Conservation (phyloP, 2,888 invertebrate genomes). For the Cheilosia variabilis region DNA sequence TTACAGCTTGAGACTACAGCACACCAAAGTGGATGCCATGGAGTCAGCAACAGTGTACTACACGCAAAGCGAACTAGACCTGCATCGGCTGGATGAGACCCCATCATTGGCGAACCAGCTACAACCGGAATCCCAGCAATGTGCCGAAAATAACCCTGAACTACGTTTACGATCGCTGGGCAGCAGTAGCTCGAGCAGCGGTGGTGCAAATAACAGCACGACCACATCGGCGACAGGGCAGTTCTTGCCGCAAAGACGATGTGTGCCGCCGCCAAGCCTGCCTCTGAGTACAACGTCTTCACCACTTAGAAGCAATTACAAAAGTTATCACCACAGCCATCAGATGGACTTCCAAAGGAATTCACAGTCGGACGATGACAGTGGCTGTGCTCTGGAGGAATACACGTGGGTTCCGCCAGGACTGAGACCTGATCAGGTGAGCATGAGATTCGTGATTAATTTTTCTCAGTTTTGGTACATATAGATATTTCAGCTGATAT, state of each 20-base stretch:
- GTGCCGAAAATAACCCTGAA: constrained; percentile 67
- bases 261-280: constrained; percentile 80
- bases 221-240: constrained; percentile 78
- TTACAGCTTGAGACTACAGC: constrained; percentile 40
- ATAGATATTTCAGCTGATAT: neutral
- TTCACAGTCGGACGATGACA: constrained; percentile 98
- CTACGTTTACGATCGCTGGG: constrained; percentile 74
- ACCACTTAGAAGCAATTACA: constrained; percentile 82
- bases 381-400: constrained; percentile 98
- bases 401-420: constrained; percentile 99
- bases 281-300: constrained; percentile 81
- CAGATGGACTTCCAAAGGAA: constrained; percentile 90
- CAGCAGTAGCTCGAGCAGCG: constrained; percentile 75
- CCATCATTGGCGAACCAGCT: constrained; percentile 72
- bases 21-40: constrained; percentile 58
- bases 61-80: constrained; percentile 82
- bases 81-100: constrained; percentile 80
- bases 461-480: neutral
- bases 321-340: constrained; percentile 81
- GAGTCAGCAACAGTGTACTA: constrained; percentile 82
- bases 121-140: constrained; percentile 75
- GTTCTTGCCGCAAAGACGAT: constrained; percentile 83
- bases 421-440: constrained; percentile 97
- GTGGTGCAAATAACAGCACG: constrained; percentile 77
- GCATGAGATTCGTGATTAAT: constrained; percentile 72